Evolutionary conservation across 2,113 vertebrate species (phyloP).

Genomic region (Brachypteracias leptosomus): DNA sequence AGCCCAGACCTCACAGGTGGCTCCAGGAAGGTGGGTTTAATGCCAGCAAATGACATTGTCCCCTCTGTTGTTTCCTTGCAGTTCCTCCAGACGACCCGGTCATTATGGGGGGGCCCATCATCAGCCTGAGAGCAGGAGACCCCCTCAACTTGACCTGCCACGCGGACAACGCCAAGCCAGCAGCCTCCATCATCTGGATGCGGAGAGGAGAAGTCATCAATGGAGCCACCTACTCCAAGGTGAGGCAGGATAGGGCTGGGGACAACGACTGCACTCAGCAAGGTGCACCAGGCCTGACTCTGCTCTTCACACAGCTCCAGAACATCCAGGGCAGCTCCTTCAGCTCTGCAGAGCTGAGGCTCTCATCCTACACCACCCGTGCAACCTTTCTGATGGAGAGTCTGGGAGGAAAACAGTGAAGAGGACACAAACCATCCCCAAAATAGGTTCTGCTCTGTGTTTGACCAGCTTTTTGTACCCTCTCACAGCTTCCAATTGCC

Average conservation of each 20-base stretch:
- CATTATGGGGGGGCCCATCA: constrained; percentile 90
- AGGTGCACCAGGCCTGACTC: background rate
- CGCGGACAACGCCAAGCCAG: constrained; percentile 94
- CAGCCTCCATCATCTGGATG: constrained; percentile 95
- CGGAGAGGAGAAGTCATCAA: constrained; percentile 91
- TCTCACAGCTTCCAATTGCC: background rate
- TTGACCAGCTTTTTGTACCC: background rate
- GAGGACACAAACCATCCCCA: background rate
- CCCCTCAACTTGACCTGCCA: constrained; percentile 97
- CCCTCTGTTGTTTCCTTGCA: constrained; percentile 43
- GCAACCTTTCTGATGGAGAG: fast-evolving
- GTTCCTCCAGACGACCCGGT: constrained; percentile 96
- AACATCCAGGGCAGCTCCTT: background rate
- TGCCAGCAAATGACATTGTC: background rate
- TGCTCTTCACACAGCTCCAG: background rate
- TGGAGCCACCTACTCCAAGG: constrained; percentile 97
- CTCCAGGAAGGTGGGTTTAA: background rate
- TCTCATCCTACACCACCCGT: background rate
- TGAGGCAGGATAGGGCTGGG: constrained; percentile 68
- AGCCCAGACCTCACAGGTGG: background rate
- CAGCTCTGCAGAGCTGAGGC: background rate
- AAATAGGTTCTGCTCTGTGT: background rate
- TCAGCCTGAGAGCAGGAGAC: constrained; percentile 93
- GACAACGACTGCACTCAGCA: background rate
- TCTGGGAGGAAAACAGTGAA: background rate